Evolutionary conservation across 2,797 vertebrate species (phyloP), one percentile per base, ranked within the genome.

Genomic region (Delichon dasypus): DNA sequence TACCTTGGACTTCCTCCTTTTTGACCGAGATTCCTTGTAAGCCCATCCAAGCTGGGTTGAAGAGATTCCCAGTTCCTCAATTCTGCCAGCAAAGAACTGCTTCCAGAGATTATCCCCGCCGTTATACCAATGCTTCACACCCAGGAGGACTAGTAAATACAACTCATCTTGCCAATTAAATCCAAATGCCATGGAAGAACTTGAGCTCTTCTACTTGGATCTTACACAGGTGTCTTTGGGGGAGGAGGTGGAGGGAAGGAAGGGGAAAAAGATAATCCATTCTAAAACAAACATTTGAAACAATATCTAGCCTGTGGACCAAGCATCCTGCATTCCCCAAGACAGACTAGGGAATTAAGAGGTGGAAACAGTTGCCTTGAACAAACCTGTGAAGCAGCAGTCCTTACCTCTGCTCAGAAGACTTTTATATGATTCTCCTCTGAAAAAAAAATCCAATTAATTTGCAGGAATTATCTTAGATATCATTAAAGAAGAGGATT

Each of bases 201-300:
- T n/a, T 42, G 42, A 85, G n/a, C 48, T 82, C 60, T 78, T 25
- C 38, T 51, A 14, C 25, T 54, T 44, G 62, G 58, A 60, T 60
- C 27, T 54, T 54, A 30, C 17, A 36, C 12, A 57, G 20, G 4
- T 9, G 10, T 58, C 19, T 62, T 58, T 27, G 13, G 27, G 29
- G 16, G 2, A 32, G 8, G 4, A 7, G 5, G 30, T 2, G 0
- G 5, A 11, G 8, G 12, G 5, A 15, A 38, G 42, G 34, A 30
- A 50, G 30, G 11, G 66, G 9, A 25, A 67, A 62, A 84, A 61
- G 6, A 13, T 20, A 34, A 62, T 66, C 14, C 3, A 3, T 53
- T 51, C 29, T 40, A 66, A 73, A 19, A 15, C n/a, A 76, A 32
- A 36, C 11, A 51, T 32, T 42, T 82, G 25, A 73, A 92, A 90